Evolutionary conservation across 1,140 invertebrate species (phyloP).

Genomic region (Myzus persicae): DNA sequence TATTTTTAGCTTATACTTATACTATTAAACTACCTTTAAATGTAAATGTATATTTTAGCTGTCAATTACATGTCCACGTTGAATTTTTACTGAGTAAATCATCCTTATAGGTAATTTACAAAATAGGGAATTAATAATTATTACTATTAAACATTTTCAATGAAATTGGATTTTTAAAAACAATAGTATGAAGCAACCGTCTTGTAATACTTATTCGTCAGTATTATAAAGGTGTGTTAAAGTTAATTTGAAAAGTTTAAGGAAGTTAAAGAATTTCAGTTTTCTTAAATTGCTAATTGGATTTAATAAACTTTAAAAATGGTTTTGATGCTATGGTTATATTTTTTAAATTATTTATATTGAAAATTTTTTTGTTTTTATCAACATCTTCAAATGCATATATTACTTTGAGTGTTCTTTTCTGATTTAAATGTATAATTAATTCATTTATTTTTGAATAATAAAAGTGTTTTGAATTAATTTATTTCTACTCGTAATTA

Average conservation of each 20-base stretch:
- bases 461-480: not conserved
- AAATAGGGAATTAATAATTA: too few species aligned
- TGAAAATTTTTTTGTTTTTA: not conserved
- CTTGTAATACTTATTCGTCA: not conserved
- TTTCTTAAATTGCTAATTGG: not conserved
- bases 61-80: too few species aligned
- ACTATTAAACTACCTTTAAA: too few species aligned
- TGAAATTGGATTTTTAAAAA: not conserved
- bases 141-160: too few species aligned
- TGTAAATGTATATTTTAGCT: not conserved
- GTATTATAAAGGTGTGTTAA: not conserved
- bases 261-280: not conserved
- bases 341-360: not conserved
- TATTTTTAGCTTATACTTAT: too few species aligned
- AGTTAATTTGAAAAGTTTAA: not conserved
- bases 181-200: not conserved
- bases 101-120: too few species aligned
- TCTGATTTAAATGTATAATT: not conserved
- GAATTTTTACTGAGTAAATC: too few species aligned
- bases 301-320: not conserved
- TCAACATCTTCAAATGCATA: not conserved
- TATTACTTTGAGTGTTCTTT: not conserved
- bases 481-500: not conserved
- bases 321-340: not conserved
- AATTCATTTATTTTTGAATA: not conserved